phyloP scores from a whole-genome alignment of 2,113 vertebrate genomes.

The Anguilla japonica region DNA sequence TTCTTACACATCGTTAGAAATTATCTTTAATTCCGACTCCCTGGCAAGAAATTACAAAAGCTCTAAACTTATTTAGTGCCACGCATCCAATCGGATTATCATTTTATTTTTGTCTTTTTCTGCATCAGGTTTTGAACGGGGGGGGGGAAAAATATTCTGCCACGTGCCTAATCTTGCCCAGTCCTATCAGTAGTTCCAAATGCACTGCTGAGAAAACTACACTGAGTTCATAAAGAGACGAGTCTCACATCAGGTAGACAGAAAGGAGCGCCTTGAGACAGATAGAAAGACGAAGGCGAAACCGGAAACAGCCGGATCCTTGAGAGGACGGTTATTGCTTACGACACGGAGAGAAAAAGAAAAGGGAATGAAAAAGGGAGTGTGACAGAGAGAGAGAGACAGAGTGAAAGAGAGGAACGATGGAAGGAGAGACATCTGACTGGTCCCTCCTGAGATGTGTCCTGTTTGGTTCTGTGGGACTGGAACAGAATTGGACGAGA shows the following conservation, averaged over 20 bases:
- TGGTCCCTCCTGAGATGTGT: conserved; percentile 15
- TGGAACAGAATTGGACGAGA: background rate
- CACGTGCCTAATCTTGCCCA: background rate
- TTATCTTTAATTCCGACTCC: background rate
- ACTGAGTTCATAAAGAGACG: background rate
- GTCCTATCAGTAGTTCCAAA: background rate
- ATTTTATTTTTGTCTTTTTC: background rate
- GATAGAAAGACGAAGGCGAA: background rate
- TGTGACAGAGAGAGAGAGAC: conserved; percentile 2
- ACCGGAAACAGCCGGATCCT: conserved; percentile 21
- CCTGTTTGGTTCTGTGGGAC: conserved; percentile 38
- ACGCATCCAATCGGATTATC: too few relatives aligned
- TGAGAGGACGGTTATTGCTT: conserved; percentile 37
- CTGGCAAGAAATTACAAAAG: background rate
- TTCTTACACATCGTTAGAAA: too few relatives aligned
- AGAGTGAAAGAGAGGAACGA: background rate
- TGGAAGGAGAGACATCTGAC: conserved; percentile 25
- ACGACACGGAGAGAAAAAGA: background rate
- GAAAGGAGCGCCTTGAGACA: background rate
- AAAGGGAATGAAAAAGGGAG: background rate
- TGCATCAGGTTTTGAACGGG: background rate
- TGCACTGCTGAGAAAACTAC: conserved; percentile 3
- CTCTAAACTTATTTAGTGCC: too few relatives aligned
- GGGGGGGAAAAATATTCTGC: background rate
- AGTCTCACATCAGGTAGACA: background rate